A percentile compares a stretch with the other conserved stretches of the same genome.
These are phyloP conservation scores for Andricus grossulariae DNA, from an alignment of 1,140 invertebrate species.

Conservation along the genomic window DNA sequence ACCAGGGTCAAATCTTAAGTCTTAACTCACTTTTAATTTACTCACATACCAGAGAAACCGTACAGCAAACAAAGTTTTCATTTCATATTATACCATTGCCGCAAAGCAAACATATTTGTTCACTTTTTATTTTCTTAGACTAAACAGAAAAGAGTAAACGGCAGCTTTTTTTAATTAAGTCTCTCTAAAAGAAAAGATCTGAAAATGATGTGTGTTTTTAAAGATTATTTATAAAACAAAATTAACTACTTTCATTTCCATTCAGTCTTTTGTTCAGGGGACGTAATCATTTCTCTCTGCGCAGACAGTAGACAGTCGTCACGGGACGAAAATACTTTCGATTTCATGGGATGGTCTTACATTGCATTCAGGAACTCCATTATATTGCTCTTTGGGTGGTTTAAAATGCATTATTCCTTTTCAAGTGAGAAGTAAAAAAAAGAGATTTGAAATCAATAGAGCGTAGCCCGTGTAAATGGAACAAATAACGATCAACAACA, in stretches of 20 bases:
- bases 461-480: conserved; percentile 38
- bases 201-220: background rate
- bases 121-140: background rate
- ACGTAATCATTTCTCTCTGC: background rate
- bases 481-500: conserved; percentile 41
- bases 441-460: conserved; percentile 38
- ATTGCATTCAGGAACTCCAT: too few species aligned
- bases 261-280: background rate
- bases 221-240: background rate
- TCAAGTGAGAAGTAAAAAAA: background rate
- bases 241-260: background rate
- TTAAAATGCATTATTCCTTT: background rate
- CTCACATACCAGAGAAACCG: background rate
- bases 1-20: conserved; percentile 1
- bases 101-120: background rate
- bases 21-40: conserved; percentile 7
- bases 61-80: background rate
- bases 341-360: background rate
- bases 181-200: background rate
- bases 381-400: background rate
- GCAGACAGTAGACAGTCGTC: too few species aligned
- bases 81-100: background rate
- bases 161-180: background rate
- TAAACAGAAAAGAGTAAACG: background rate
- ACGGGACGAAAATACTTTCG: background rate